phyloP scores from a whole-genome alignment of 2,888 invertebrate genomes.

The Timandra comae region DNA sequence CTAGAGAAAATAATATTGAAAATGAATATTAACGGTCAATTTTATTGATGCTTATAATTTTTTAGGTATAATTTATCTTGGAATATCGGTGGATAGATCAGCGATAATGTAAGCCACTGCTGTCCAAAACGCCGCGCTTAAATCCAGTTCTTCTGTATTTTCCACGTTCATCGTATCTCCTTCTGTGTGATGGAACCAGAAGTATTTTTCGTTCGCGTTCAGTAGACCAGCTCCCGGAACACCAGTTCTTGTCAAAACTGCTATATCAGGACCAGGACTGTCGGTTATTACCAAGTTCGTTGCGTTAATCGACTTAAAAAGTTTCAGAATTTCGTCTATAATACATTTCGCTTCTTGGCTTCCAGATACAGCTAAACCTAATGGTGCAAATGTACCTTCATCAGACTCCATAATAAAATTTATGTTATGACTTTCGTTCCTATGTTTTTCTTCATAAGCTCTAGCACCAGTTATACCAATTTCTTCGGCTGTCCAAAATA shows the following conservation, averaged over 20 bases:
- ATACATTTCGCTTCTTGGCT: slow-evolving; percentile 79
- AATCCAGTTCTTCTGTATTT: slow-evolving; percentile 81
- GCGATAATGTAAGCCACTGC: slow-evolving; percentile 86
- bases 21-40: too few species aligned
- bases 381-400: slow-evolving; percentile 85
- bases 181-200: slow-evolving; percentile 85
- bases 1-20: neutral
- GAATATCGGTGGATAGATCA: slow-evolving; percentile 82
- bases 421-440: slow-evolving; percentile 75
- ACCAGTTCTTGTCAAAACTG: slow-evolving; percentile 76
- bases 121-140: slow-evolving; percentile 86
- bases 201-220: slow-evolving; percentile 83
- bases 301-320: slow-evolving; percentile 82
- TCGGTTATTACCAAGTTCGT: slow-evolving; percentile 72
- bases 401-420: slow-evolving; percentile 90
- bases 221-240: slow-evolving; percentile 84
- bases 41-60: neutral
- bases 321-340: slow-evolving; percentile 79
- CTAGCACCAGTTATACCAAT: slow-evolving; percentile 81
- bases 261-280: slow-evolving; percentile 83
- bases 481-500: slow-evolving; percentile 91
- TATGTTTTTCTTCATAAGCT: slow-evolving; percentile 79
- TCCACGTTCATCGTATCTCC: slow-evolving; percentile 89
- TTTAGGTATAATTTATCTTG: slow-evolving; percentile 48
- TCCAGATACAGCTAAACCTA: slow-evolving; percentile 82